phyloP scores from a whole-genome alignment of 2,888 invertebrate species.

The Zootermopsis nevadensis region DNA sequence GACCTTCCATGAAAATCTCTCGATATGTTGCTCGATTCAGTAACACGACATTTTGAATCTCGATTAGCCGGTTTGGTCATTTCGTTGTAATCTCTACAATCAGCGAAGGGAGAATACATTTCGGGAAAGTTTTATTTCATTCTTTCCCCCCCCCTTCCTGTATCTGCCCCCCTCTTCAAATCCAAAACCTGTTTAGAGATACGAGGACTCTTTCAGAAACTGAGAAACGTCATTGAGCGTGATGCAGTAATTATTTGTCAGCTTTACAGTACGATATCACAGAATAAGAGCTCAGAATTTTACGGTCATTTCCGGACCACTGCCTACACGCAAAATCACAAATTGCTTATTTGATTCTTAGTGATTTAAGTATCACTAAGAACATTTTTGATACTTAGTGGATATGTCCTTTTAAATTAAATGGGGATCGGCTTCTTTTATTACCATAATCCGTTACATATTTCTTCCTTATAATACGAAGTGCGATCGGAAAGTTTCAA shows the following conservation, averaged over 20 bases:
- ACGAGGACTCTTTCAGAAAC: neutral
- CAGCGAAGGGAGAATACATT: conserved; percentile 26
- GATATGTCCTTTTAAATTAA: no score
- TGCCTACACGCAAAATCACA: no score
- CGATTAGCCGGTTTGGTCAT: neutral
- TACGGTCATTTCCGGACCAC: no score
- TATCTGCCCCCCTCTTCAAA: conserved; percentile 4
- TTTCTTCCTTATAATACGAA: no score
- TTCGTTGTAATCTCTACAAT: neutral
- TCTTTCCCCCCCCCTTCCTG: conserved; percentile 5
- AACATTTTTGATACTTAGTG: no score
- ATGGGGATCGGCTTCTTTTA: no score
- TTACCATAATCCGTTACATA: no score
- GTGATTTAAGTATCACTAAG: no score
- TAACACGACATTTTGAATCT: neutral
- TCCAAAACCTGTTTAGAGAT: conserved; percentile 33
- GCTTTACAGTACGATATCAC: neutral
- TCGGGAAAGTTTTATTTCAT: conserved; percentile 36
- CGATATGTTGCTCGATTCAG: neutral
- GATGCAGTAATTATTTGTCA: neutral
- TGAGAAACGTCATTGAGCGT: neutral
- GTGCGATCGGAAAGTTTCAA: no score
- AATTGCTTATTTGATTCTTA: no score
- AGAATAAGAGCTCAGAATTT: neutral
- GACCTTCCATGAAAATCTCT: conserved; percentile 29